Evolutionary conservation across 2,113 vertebrate genomes (phyloP).

Genomic region (Campylorhamphus procurvoides): DNA sequence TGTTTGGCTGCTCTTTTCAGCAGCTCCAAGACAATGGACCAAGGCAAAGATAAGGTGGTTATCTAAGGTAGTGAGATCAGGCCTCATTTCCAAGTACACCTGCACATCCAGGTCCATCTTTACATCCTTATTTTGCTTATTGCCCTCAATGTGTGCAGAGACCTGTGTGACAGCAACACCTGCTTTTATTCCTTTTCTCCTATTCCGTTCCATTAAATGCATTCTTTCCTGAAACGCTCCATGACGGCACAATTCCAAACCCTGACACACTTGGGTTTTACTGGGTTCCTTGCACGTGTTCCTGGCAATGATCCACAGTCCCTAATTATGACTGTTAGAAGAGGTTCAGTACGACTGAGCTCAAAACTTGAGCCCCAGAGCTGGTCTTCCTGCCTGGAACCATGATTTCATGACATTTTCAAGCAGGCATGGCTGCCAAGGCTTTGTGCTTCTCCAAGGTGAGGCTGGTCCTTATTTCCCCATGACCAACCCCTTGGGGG

Average conservation of each 20-base stretch:
- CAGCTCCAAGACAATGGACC: background rate
- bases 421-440: background rate
- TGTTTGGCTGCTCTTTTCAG: background rate
- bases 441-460: background rate
- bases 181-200: conserved; percentile 4
- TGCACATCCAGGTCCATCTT: background rate
- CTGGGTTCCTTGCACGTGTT: background rate
- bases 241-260: background rate
- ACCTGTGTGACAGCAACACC: background rate
- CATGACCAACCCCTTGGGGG: background rate
- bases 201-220: background rate
- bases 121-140: background rate
- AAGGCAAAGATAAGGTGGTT: background rate
- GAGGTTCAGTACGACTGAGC: background rate
- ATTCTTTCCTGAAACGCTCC: conserved; percentile 5
- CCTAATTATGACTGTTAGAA: background rate
- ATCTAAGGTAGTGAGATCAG: background rate
- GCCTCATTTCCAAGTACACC: background rate
- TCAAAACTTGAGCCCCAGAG: background rate
- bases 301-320: background rate
- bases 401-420: background rate
- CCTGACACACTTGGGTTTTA: background rate
- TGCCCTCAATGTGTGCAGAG: background rate
- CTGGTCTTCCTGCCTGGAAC: background rate
- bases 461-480: background rate